Evolutionary conservation across 2,888 invertebrate genomes (phyloP).

Genomic region (Entomobrya proxima): DNA sequence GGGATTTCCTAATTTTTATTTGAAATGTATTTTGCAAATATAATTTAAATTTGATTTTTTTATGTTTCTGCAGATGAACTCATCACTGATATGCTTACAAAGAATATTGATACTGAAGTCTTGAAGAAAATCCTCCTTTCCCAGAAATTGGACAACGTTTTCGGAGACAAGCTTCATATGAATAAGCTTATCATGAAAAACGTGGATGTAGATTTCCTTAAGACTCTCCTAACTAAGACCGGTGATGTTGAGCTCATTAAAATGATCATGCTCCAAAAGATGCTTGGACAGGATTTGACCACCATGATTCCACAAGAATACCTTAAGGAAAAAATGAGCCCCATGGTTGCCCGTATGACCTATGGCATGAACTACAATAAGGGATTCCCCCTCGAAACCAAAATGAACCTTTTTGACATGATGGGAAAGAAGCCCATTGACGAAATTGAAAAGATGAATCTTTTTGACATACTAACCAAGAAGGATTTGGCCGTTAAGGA

Average conservation of each 20-base stretch:
- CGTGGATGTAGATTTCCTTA: not conserved
- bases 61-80: too few relatives aligned
- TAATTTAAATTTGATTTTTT: too few relatives aligned
- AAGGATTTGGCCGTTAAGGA: not conserved
- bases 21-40: too few relatives aligned
- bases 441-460: not conserved
- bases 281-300: not conserved
- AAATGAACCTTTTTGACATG: not conserved
- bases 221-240: not conserved
- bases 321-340: not conserved
- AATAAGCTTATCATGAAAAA: not conserved
- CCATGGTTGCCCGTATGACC: not conserved
- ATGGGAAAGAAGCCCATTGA: not conserved
- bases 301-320: not conserved
- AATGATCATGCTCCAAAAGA: not conserved
- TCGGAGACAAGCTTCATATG: not conserved
- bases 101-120: not conserved
- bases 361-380: not conserved
- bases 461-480: not conserved
- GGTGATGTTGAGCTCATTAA: not conserved
- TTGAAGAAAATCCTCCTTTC: not conserved
- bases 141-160: not conserved
- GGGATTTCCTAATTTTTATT: too few relatives aligned
- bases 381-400: not conserved
- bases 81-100: too few relatives aligned